Evolutionary conservation across 2,797 vertebrate species (phyloP).

Genomic region (Masticophis lateralis): DNA sequence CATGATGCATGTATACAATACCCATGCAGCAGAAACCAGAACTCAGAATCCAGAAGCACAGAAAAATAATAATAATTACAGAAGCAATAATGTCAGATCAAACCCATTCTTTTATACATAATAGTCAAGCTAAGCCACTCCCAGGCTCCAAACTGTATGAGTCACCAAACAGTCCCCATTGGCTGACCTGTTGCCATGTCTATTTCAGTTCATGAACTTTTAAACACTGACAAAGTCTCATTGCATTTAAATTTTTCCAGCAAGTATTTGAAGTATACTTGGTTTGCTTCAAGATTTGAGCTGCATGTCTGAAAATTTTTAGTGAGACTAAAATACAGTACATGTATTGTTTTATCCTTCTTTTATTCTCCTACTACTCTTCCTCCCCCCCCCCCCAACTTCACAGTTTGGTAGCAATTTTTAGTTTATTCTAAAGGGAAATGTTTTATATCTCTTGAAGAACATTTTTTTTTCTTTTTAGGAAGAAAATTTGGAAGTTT

Average conservation of each 20-base stretch:
- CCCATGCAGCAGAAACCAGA: too few relatives aligned
- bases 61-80: too few relatives aligned
- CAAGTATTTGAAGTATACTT: background rate
- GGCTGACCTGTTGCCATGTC: too few relatives aligned
- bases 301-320: background rate
- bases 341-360: background rate
- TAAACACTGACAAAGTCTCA: background rate
- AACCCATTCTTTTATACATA: too few relatives aligned
- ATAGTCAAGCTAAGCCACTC: too few relatives aligned
- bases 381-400: fast-evolving
- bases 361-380: background rate
- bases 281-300: background rate
- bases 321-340: background rate
- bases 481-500: background rate
- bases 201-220: too few relatives aligned
- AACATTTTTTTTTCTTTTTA: background rate
- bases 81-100: too few relatives aligned
- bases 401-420: background rate
- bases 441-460: background rate
- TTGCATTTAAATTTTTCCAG: background rate
- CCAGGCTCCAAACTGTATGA: too few relatives aligned
- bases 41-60: too few relatives aligned
- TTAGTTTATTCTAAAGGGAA: background rate
- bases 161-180: too few relatives aligned
- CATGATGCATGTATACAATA: too few relatives aligned